Base-by-base conservation (phyloP, 2,888 invertebrate genomes). In the Athrips mouffetella region DNA sequence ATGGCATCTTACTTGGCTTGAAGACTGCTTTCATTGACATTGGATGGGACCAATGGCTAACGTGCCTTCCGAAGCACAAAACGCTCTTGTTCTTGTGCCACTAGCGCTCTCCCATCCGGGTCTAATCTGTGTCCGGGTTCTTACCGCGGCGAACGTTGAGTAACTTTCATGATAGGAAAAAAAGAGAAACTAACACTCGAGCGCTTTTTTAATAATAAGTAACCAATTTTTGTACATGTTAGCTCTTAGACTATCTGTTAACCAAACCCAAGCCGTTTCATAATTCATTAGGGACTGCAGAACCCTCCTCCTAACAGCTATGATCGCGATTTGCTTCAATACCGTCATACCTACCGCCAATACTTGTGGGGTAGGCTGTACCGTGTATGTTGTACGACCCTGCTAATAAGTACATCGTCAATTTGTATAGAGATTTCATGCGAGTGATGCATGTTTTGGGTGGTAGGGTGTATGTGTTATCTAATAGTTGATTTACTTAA, bases 211-310 rank as follows among this genome's bases (percentile, higher is more conserved):
- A 16, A 35, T 35, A 35, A n/a, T 35, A 8, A 35, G 16, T 3
- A 35, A n/a, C n/a, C n/a, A n/a, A 13, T 8, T 18, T 16, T 35
- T 35, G 8, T 13, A 35, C 2, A 8, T 8, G 16, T 6, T 16
- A 16, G 48, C 57, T 47, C 57, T 40, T 21, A 30, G 40, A 23
- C 52, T 53, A 53, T 1, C 18, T 0, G 11, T 45, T 41, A 45
- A 52, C 50, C 50, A 52, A 53, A 50, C 51, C 35, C 41, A 41
- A 42, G 23, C 49, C 52, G 59, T 54, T 56, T 58, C 59, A 60
- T 60, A 56, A 58, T 56, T 58, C 56, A 60, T 60, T 52, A 52
- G 59, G 44, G 42, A 45, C 44, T 35, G 44, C 40, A 47, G 41
- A 50, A 49, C 23, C 39, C 35, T 30, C 40, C 47, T 25, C 39